Conservation (phyloP, 1,140 invertebrate species). For the Anagrus nilaparvatae region DNA sequence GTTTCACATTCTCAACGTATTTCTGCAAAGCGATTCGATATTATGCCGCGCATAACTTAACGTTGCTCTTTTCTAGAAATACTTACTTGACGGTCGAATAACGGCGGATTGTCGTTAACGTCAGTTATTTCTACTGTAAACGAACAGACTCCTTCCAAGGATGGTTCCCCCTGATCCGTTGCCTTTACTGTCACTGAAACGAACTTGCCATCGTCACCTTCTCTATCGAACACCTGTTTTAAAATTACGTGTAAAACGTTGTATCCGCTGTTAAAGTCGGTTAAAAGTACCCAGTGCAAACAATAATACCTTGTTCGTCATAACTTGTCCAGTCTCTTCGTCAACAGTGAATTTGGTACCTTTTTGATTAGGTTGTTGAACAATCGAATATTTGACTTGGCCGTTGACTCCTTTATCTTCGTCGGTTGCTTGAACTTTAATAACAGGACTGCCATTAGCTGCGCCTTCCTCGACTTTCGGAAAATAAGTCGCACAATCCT, state of each 20-base stretch:
- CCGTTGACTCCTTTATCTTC: slow-evolving; percentile 91
- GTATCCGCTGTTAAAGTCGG: slow-evolving; percentile 10
- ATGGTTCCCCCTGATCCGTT: slow-evolving; percentile 92
- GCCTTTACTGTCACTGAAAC: slow-evolving; percentile 93
- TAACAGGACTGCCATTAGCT: slow-evolving; percentile 82
- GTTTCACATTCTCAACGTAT: slow-evolving; percentile 94
- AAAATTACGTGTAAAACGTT: too few relatives aligned
- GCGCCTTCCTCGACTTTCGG: slow-evolving; percentile 90
- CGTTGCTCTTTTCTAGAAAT: background rate
- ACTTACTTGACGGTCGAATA: slow-evolving; percentile 85
- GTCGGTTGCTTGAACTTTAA: slow-evolving; percentile 87
- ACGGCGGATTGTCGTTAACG: slow-evolving; percentile 86
- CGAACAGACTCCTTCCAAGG: slow-evolving; percentile 86
- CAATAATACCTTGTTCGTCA: slow-evolving; percentile 82
- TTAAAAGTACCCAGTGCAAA: background rate
- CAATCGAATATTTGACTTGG: slow-evolving; percentile 89
- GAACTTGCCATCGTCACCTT: slow-evolving; percentile 92
- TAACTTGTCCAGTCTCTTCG: slow-evolving; percentile 88
- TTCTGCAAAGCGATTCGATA: slow-evolving; percentile 51
- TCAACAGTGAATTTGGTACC: slow-evolving; percentile 92
- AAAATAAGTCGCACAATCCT: slow-evolving; percentile 82
- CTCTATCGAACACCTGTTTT: slow-evolving; percentile 83
- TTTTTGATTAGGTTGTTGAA: slow-evolving; percentile 92
- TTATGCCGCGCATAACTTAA: too few relatives aligned
- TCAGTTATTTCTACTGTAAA: slow-evolving; percentile 95